Conservation (phyloP, 2,797 vertebrate genomes). For the Yasuhikotakia modesta region DNA sequence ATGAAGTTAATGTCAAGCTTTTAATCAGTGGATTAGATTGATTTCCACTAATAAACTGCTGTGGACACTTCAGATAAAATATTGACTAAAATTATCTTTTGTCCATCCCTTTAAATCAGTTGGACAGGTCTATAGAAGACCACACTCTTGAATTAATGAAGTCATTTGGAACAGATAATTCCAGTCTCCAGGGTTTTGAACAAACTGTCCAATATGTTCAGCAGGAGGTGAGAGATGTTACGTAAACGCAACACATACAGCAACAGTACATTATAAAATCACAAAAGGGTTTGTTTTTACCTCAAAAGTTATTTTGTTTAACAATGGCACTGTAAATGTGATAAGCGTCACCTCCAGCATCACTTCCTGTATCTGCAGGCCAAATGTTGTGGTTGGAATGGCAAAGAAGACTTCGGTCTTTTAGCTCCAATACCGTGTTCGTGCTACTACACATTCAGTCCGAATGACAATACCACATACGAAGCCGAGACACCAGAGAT, state of each 20-base stretch:
- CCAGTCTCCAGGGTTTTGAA: slow-evolving; percentile 35
- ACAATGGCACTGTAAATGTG: neutral
- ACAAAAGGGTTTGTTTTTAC: neutral
- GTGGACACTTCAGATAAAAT: neutral
- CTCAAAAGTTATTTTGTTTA: slow-evolving; percentile 2
- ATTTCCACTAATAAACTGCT: neutral
- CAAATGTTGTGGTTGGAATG: slow-evolving; percentile 60
- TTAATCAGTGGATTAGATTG: neutral
- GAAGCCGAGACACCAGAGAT: neutral
- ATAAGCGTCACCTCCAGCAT: neutral
- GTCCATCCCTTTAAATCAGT: slow-evolving; percentile 28
- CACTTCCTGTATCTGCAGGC: slow-evolving; percentile 27
- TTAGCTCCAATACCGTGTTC: neutral
- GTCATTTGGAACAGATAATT: slow-evolving; percentile 3
- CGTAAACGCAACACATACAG: neutral
- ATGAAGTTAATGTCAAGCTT: slow-evolving; percentile 1
- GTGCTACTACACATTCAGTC: slow-evolving; percentile 21
- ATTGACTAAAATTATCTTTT: neutral
- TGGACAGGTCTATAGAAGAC: rapidly evolving
- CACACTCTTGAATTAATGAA: neutral
- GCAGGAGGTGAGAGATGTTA: slow-evolving; percentile 35
- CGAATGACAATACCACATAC: neutral
- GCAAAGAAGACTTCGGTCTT: rapidly evolving
- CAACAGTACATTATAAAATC: neutral
- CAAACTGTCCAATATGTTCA: slow-evolving; percentile 43